Percentiles rank a stretch among this genome's conserved stretches.
Evolutionary conservation across 2,797 vertebrate species (phyloP).

Genomic region (Acipenser transmontanus): DNA sequence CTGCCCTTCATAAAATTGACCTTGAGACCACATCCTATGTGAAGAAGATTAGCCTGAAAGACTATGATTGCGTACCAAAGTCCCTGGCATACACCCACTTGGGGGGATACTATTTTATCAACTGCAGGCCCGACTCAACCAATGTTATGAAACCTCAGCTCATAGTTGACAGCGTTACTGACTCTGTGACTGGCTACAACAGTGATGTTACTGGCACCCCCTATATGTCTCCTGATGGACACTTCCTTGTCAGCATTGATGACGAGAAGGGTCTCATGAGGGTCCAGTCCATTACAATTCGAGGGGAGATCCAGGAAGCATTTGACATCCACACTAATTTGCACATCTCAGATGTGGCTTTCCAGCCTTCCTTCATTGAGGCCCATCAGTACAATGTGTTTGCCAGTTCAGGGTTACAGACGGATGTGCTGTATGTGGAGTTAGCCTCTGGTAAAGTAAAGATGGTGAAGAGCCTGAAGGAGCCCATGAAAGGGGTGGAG

Average conservation of each 20-base stretch:
- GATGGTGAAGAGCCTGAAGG: conserved; percentile 96
- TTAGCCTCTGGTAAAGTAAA: conserved; percentile 86
- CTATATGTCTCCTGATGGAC: conserved; percentile 84
- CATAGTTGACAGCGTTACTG: conserved; percentile 80
- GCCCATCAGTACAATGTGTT: conserved; percentile 89
- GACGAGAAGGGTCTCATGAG: conserved; percentile 78
- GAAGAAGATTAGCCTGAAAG: conserved; percentile 82
- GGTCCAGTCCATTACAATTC: conserved; percentile 75
- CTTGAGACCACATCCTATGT: conserved; percentile 84
- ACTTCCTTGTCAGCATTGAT: conserved; percentile 81
- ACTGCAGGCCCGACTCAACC: conserved; percentile 73
- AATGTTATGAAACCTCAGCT: conserved; percentile 75
- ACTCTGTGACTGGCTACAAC: conserved; percentile 79
- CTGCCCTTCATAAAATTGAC: conserved; percentile 86
- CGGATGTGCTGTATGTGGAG: conserved; percentile 86
- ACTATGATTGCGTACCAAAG: conserved; percentile 80
- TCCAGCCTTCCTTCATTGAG: conserved; percentile 91
- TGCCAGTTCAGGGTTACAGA: conserved; percentile 82
- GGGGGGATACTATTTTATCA: conserved; percentile 84
- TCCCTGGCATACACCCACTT: conserved; percentile 84
- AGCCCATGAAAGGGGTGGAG: conserved; percentile 67
- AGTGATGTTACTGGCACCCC: conserved; percentile 75
- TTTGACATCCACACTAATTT: conserved; percentile 93
- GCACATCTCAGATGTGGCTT: conserved; percentile 86
- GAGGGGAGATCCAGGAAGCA: conserved; percentile 75